Evolutionary conservation across 2,888 invertebrate genomes (phyloP).

Genomic region (Eueremaeus valkanovi): DNA sequence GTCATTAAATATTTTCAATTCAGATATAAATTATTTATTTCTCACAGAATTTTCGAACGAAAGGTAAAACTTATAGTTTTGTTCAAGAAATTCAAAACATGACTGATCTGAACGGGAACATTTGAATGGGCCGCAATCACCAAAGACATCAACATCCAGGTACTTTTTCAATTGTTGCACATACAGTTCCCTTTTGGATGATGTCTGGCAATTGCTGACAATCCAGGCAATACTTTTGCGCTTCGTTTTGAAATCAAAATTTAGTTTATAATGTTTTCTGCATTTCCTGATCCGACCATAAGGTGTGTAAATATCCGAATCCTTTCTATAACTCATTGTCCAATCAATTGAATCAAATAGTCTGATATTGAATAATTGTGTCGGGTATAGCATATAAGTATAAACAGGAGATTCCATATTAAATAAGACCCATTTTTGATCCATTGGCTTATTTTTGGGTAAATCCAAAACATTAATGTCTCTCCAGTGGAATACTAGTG

Average conservation of each 20-base stretch:
- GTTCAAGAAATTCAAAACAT: not conserved
- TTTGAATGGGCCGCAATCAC: conserved; percentile 2
- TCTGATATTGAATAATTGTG: not conserved
- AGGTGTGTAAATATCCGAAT: conserved; percentile 32
- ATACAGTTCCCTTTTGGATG: conserved; percentile 5
- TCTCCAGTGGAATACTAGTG: conserved; percentile 36
- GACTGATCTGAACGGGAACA: not conserved
- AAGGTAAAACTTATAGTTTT: conserved; percentile 30
- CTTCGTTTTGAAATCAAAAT: not conserved
- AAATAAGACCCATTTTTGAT: conserved; percentile 30
- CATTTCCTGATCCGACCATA: conserved; percentile 15
- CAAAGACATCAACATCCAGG: conserved; percentile 23
- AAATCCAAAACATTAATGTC: conserved; percentile 23
- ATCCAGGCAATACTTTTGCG: conserved; percentile 9
- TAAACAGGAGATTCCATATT: conserved; percentile 36
- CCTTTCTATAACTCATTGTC: conserved; percentile 30
- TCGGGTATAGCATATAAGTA: not conserved
- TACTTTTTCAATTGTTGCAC: not conserved
- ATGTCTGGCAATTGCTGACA: conserved; percentile 19
- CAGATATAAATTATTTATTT: not conserved
- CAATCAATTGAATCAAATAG: conserved; percentile 1
- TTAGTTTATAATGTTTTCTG: not conserved
- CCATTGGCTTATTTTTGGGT: not conserved
- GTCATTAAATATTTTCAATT: too few relatives aligned
- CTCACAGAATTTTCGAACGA: conserved; percentile 36